Evolutionary conservation across 1,140 invertebrate species (phyloP), one percentile per base, ranked within the genome.

Genomic region (Cardiocondyla obscurior): DNA sequence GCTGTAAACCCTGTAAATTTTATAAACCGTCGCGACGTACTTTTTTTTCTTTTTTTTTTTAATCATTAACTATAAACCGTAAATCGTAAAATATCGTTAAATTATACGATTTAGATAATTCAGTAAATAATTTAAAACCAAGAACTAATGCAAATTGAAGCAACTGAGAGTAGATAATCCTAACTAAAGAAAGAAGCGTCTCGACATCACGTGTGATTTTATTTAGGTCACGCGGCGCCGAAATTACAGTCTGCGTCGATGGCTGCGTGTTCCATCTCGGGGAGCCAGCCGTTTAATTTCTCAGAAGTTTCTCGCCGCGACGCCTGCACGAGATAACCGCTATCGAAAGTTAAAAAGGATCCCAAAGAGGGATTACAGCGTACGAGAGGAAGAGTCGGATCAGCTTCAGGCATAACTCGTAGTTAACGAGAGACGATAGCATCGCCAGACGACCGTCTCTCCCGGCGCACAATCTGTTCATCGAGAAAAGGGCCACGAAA

Each of bases 401-500:
- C 69, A n/a, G 55, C 44, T 33, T 53, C 44, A 8, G n/a, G 83
- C 76, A 60, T 60, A 74, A 85, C 30, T 82, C 64, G 44, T 84
- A 77, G 70, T 74, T 84, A 57, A 81, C n/a, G n/a, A 70, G 42
- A 65, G 73, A 87, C 83, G 90, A 92, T 92, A 92, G 85, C 84
- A 91, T 92, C 91, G 91, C 86, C 88, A 89, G 90, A 91, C 90
- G 81, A 83, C 85, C 88, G 84, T 90, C 87, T 77, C 74, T 77
- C 84, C 82, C 81, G 77, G 65, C 84, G 64, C 46, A 79, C 83
- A 76, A 72, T 60, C 73, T 46, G 64, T 36, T 22, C 28, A 28
- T 5, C 57, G 44, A n/a, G 8, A 46, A 64, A 25, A 70, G 30
- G 30, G 25, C 19, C 28, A 2, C 22, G 33, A 53, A 36, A 57